phyloP scores from a whole-genome alignment of 1,140 invertebrate species.

The Psilanteris sp. region DNA sequence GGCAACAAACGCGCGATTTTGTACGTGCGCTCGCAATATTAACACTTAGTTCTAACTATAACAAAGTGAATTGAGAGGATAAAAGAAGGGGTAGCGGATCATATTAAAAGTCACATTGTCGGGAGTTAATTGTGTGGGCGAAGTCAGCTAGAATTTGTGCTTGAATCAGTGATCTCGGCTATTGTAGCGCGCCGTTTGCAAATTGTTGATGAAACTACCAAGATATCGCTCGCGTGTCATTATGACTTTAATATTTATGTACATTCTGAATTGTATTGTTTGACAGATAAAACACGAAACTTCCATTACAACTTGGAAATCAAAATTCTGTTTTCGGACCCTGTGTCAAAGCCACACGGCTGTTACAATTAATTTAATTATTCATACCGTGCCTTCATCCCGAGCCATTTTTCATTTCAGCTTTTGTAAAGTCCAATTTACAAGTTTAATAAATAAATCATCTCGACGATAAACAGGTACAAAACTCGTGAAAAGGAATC shows the following conservation, averaged over 20 bases:
- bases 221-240: conserved; percentile 52
- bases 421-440: no score
- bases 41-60: conserved; percentile 56
- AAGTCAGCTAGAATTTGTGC: conserved; percentile 67
- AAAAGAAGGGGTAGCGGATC: conserved; percentile 60
- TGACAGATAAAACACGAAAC: no score
- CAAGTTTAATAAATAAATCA: no score
- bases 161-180: conserved; percentile 71
- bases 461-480: no score
- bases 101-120: conserved; percentile 54
- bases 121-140: conserved; percentile 66
- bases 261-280: conserved; percentile 28
- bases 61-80: conserved; percentile 64
- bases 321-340: background rate
- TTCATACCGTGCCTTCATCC: no score
- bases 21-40: conserved; percentile 64
- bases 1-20: conserved; percentile 47
- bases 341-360: background rate
- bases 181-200: conserved; percentile 61
- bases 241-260: conserved; percentile 58
- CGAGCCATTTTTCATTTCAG: conserved; percentile 32
- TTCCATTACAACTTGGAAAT: no score
- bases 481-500: background rate
- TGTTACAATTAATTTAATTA: conserved; percentile 52
- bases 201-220: conserved; percentile 54